Percentiles rank a stretch among this genome's conserved stretches.
Evolutionary conservation across 2,113 vertebrate species (phyloP).

Genomic region (Turnix velox): DNA sequence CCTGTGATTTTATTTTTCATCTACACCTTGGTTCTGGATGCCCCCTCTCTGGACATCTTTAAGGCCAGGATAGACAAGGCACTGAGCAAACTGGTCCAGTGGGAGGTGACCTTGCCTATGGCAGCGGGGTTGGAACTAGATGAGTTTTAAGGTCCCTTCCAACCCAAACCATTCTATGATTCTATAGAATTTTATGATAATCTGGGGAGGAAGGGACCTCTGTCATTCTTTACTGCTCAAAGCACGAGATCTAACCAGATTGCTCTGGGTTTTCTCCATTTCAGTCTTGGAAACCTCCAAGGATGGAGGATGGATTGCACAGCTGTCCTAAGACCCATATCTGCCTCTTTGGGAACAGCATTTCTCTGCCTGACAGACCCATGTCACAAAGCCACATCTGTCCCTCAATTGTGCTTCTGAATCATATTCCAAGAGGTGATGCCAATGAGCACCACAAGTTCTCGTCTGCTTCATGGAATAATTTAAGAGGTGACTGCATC

Average conservation of each 20-base stretch:
- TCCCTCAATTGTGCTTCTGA: not conserved
- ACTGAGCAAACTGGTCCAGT: too few relatives aligned
- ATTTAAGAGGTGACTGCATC: not conserved
- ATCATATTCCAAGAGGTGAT: not conserved
- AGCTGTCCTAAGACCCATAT: not conserved
- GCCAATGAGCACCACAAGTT: not conserved
- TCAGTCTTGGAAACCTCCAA: not conserved
- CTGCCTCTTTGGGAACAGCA: not conserved
- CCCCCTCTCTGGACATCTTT: too few relatives aligned
- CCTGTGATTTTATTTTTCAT: not conserved
- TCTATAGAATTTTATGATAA: not conserved
- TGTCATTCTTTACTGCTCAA: not conserved
- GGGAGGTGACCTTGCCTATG: too few relatives aligned
- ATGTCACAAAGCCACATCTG: not conserved
- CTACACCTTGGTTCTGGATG: too few relatives aligned
- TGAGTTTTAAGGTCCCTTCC: too few relatives aligned
- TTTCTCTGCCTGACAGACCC: not conserved
- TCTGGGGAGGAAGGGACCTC: not conserved
- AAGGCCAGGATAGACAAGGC: too few relatives aligned
- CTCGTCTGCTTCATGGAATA: not conserved
- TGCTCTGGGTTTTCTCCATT: not conserved
- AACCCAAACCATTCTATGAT: too few relatives aligned
- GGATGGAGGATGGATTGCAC: not conserved
- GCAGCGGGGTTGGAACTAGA: too few relatives aligned
- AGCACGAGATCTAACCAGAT: not conserved